These are phyloP conservation scores for Nematolebias whitei DNA, from an alignment of 2,113 vertebrate genomes.

Conservation along the genomic window DNA sequence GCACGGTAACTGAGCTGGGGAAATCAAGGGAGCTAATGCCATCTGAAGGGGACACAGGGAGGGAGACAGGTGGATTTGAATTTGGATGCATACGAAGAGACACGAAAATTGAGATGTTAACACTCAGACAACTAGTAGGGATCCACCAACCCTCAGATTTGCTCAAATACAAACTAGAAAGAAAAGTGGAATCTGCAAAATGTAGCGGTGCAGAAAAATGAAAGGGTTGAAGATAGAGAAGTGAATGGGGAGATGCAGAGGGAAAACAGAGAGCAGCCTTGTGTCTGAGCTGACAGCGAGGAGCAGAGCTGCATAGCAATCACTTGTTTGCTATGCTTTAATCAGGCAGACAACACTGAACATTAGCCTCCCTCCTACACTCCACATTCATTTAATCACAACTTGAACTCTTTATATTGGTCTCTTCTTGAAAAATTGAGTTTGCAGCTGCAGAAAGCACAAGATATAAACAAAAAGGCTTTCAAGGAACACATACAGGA, in stretches of 20 bases:
- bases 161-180: conserved; percentile 3
- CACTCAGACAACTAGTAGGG: not conserved
- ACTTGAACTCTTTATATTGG: conserved; percentile 34
- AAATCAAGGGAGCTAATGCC: conserved; percentile 16
- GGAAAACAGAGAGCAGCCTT: conserved; percentile 69
- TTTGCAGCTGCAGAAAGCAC: conserved; percentile 1
- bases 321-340: conserved; percentile 65
- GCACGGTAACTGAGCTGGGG: conserved; percentile 54
- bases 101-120: not conserved
- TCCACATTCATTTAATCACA: conserved; percentile 56
- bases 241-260: conserved; percentile 37
- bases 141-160: not conserved
- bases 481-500: conserved; percentile 7
- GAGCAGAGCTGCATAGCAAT: conserved; percentile 76
- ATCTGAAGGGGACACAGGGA: conserved; percentile 24
- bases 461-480: not conserved
- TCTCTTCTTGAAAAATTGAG: conserved; percentile 17
- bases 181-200: conserved; percentile 20
- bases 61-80: conserved; percentile 16
- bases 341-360: conserved; percentile 67
- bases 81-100: conserved; percentile 11
- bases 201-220: conserved; percentile 27
- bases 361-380: conserved; percentile 60
- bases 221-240: conserved; percentile 39
- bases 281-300: conserved; percentile 63